Percentiles rank a stretch among this genome's conserved stretches.
Evolutionary conservation across 2,797 vertebrate genomes (phyloP).

Genomic region (Peromyscus eremicus): DNA sequence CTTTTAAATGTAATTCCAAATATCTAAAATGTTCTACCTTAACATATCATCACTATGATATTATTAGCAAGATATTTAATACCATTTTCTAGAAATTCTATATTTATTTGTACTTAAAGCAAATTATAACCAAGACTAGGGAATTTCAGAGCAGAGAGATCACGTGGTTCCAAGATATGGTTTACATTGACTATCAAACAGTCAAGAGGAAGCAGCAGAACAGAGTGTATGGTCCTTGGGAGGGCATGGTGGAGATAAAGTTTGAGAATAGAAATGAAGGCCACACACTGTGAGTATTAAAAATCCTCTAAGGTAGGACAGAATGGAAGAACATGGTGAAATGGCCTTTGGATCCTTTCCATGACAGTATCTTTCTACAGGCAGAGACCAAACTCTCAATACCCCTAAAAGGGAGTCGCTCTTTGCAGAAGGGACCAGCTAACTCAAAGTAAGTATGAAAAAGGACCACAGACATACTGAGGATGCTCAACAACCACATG

Average conservation of each 20-base stretch:
- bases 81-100: neutral
- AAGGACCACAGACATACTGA: neutral
- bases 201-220: neutral
- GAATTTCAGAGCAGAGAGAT: neutral
- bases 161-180: neutral
- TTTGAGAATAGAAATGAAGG: neutral
- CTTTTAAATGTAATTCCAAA: neutral
- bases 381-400: neutral
- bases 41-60: neutral
- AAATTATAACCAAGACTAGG: neutral
- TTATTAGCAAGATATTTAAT: conserved; percentile 19
- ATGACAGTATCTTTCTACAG: neutral
- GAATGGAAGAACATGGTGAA: neutral
- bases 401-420: conserved; percentile 7
- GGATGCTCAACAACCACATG: neutral
- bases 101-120: conserved; percentile 43
- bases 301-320: neutral
- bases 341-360: neutral
- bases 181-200: neutral
- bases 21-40: conserved; percentile 37
- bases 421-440: neutral
- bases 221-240: neutral
- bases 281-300: neutral
- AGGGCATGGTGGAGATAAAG: neutral
- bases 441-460: neutral